Conservation (phyloP, 2,113 vertebrate species). For the Protomyctophum bolini region DNA sequence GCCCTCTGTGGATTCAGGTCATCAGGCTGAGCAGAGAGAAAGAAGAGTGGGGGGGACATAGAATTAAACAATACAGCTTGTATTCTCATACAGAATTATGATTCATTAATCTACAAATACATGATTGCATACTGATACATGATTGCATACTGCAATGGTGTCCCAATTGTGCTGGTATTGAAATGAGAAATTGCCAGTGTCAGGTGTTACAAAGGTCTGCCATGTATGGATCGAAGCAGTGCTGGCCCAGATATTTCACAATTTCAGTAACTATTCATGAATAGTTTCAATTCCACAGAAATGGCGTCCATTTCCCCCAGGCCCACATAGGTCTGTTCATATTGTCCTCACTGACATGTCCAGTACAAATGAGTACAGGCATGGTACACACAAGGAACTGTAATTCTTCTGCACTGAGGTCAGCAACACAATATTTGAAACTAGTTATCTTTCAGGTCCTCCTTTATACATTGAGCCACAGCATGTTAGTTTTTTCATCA, state of each 20-base stretch:
- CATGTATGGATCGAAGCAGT: neutral
- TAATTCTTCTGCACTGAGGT: neutral
- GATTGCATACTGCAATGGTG: too few species aligned
- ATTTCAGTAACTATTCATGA: neutral
- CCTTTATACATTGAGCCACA: neutral
- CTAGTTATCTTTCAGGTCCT: neutral
- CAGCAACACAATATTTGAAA: neutral
- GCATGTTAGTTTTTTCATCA: constrained; percentile 7
- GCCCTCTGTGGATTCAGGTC: constrained; percentile 47
- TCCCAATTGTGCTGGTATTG: neutral
- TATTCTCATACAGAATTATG: too few species aligned
- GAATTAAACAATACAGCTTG: neutral
- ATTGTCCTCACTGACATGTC: neutral
- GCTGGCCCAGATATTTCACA: neutral
- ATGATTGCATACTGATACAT: neutral
- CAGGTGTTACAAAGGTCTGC: neutral
- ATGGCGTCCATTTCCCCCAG: neutral
- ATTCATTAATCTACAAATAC: neutral
- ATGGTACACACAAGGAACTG: neutral
- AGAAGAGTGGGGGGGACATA: constrained; percentile 5
- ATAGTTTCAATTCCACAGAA: neutral
- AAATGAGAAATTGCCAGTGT: neutral
- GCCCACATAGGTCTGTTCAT: neutral
- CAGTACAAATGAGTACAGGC: neutral
- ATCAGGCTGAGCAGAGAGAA: constrained; percentile 41